phyloP scores from a whole-genome alignment of 1,140 invertebrate genomes.

The Micrasema longulum region DNA sequence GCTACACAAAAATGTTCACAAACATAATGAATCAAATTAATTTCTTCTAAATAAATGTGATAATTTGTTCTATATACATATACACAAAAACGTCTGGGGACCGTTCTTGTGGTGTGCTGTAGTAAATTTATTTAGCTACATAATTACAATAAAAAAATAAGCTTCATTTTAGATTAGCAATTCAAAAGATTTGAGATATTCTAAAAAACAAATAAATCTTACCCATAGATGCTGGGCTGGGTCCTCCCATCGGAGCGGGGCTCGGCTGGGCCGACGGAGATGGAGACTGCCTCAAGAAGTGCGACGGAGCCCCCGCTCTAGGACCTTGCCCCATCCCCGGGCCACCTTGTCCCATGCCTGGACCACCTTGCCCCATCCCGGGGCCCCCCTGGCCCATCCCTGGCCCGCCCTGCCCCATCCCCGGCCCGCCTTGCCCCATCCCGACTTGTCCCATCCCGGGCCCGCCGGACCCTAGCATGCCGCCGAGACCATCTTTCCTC shows the following conservation, averaged over 20 bases:
- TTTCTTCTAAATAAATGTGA: no score
- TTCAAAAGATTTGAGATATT: no score
- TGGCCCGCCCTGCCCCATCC: slow-evolving; percentile 49
- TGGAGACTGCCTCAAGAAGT: slow-evolving; percentile 78
- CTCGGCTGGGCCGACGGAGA: slow-evolving; percentile 78
- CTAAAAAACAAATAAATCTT: slow-evolving; percentile 29
- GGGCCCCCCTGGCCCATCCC: slow-evolving; percentile 58
- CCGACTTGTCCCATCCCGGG: slow-evolving; percentile 6
- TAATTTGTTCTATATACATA: no score
- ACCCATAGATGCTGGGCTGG: slow-evolving; percentile 66
- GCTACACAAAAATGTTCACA: no score
- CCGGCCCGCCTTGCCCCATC: slow-evolving; percentile 58
- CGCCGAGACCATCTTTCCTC: slow-evolving; percentile 13
- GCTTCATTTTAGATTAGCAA: neutral
- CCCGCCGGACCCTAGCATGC: slow-evolving; percentile 14
- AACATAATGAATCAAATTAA: no score
- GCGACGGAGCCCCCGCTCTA: slow-evolving; percentile 68
- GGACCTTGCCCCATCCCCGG: slow-evolving; percentile 59
- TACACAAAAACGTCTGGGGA: no score
- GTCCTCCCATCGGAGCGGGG: slow-evolving; percentile 73
- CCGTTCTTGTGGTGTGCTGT: no score
- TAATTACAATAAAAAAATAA: no score
- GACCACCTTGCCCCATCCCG: slow-evolving; percentile 48
- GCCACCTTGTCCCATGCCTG: slow-evolving; percentile 59
- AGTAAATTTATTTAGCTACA: no score